phyloP scores from a whole-genome alignment of 2,888 invertebrate species.

The Chloromyia formosa region DNA sequence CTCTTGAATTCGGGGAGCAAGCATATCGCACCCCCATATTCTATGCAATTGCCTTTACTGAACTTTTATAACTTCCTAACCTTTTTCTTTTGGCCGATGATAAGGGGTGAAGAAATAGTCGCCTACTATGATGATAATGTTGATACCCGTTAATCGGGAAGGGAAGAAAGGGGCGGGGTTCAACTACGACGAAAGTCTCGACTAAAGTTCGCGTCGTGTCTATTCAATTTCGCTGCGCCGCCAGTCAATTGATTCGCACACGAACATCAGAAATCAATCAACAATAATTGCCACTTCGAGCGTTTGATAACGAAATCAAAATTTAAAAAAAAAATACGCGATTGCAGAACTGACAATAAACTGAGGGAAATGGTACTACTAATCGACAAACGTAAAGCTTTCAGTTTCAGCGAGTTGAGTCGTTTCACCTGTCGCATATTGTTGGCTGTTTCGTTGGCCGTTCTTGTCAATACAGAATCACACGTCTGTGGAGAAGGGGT shows the following conservation, averaged over 20 bases:
- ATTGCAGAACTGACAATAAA: slow-evolving; percentile 13
- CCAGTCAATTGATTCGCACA: background rate
- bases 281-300: slow-evolving; percentile 14
- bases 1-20: background rate
- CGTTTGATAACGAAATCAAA: too few species aligned
- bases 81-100: slow-evolving; percentile 12
- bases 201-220: slow-evolving; percentile 27
- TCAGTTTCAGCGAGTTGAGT: too few species aligned
- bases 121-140: too few species aligned
- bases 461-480: too few species aligned
- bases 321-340: slow-evolving; percentile 12
- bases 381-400: too few species aligned
- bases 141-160: too few species aligned
- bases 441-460: too few species aligned
- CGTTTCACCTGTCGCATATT: too few species aligned
- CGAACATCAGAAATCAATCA: slow-evolving; percentile 36
- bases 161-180: too few species aligned
- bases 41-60: too few species aligned
- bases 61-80: slow-evolving; percentile 19
- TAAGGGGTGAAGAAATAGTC: slow-evolving; percentile 10
- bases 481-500: too few species aligned
- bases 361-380: background rate
- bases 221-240: slow-evolving; percentile 12
- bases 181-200: background rate
- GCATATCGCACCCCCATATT: too few species aligned